These are phyloP conservation scores for Phyllostomus discolor DNA, from an alignment of 2,113 vertebrate species.

Conservation along the genomic window DNA sequence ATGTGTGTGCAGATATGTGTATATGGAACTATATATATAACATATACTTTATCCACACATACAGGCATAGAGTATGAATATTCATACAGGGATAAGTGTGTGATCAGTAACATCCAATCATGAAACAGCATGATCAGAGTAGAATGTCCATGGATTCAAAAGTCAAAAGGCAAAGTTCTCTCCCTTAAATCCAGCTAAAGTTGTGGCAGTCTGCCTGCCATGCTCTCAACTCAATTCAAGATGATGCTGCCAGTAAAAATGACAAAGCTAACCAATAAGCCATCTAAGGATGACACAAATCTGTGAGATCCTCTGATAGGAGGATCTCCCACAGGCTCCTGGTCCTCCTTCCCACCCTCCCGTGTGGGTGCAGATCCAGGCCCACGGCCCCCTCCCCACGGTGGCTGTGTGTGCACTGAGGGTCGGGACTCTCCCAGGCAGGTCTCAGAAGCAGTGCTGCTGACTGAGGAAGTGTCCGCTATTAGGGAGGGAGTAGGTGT, in stretches of 20 bases:
- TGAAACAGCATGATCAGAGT: neutral
- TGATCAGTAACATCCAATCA: neutral
- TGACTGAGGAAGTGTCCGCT: neutral
- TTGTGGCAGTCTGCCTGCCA: neutral
- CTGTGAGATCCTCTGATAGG: neutral
- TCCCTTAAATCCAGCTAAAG: neutral
- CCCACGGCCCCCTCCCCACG: rapidly evolving
- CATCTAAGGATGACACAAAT: neutral
- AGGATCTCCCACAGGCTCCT: rapidly evolving
- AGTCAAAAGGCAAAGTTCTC: neutral
- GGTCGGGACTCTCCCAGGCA: rapidly evolving
- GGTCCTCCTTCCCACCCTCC: neutral
- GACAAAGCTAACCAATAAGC: neutral
- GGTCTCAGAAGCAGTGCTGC: too few relatives aligned
- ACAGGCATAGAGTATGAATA: neutral
- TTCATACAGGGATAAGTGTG: neutral
- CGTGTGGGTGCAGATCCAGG: neutral
- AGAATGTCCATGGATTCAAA: neutral
- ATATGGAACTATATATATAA: too few relatives aligned
- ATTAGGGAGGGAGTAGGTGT: neutral
- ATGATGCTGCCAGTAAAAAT: neutral
- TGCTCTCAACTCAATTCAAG: neutral
- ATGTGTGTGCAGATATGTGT: too few relatives aligned
- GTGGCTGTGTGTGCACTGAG: rapidly evolving
- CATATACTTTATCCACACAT: neutral